Base-by-base conservation (phyloP, 2,888 invertebrate genomes). In the Erebia ligea region DNA sequence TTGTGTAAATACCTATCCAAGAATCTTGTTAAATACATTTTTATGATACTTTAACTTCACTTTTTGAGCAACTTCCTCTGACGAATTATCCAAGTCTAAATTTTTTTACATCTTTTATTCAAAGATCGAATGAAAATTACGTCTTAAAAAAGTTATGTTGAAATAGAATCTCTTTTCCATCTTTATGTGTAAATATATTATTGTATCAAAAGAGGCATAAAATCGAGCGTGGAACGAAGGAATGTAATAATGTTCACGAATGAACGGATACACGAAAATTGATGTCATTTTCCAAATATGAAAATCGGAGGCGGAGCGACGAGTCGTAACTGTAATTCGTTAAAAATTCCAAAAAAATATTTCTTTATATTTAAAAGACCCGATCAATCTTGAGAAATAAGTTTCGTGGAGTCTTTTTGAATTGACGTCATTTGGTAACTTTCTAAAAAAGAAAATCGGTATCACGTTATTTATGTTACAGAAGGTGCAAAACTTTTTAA, bases 191-290 rank as follows among this genome's bases (percentile, higher is more conserved):
- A 17, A 52, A 17, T 19, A 54, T 19, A 19, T 54, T 17, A 54
- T 19, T 19, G 54, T 54, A 19, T 54, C 8, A 15, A 58, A 58
- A 58, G n/a, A 15, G 15, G 8, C 15, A 34, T 58, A 34, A 58
- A 58, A 34, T 58, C 34, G 15, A 10, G 61, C 40, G 17, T 19
- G 17, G 45, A 19, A 42, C 42, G 17, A 42, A 17, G 61, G 45
- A 61, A 61, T 61, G 42, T 61, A 61, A 42, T 42, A 61, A 17
- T 59, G 17, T 61, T 61, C 59, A 59, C 13, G 59, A 59, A 59
- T 40, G 40, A 40, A 40, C 15, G 59, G 11, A 42, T 59, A 59
- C 40, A 17, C 42, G 59, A 59, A 58, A 25, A 13, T 57, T 57
- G 13, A 34, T 34, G 19, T 34, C 3, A 58, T 58, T 34, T 58